Evolutionary conservation across 2,797 vertebrate genomes (phyloP), one percentile per base, ranked within the genome.

Genomic region (Coracias cyanogaster): DNA sequence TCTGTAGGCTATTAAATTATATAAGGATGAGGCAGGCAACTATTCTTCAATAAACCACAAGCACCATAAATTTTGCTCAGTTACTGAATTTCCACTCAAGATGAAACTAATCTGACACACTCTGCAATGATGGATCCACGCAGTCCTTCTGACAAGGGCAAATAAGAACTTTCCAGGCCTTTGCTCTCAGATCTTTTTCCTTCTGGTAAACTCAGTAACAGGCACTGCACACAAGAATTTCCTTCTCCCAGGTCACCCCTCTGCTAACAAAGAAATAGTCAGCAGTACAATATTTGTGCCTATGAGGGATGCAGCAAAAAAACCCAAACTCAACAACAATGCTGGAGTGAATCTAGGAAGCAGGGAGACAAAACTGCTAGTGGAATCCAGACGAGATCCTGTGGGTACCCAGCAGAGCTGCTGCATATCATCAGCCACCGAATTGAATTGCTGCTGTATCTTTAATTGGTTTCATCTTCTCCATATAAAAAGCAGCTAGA

Each of bases 391-490:
- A 51, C 2, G 7, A 67, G 37, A 46, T 22, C 41, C 70, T 65
- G 9, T 9, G 29, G 28, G 49, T 33, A 19, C 61, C 54, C 79
- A 70, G n/a, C 73, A 85, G 81, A 91, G n/a, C 66, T 83, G 57
- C 67, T 78, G 33, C 15, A 8, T 25, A 33, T 33, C 3, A 2
- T 39, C 46, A 71, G 54, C 17, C 5, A 1, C 33, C 0, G 2
- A 76, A 86, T 1, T 80, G 60, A 24, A 64, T 71, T 82, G 67
- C 61, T 93, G 73, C 91, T 84, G 24, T 37, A 65, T 29, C 69
- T 89, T 84, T 86, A 94, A 93, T 91, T 93, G 70, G 81, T 86
- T 89, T 76, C 64, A 55, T 52, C 51, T 58, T 49, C 57, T 80
- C 51, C 52, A 10, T 25, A 76, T 66, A 86, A 90, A 79, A 89